phyloP scores from a whole-genome alignment of 2,797 vertebrate genomes.

The Phalanger gymnotis region DNA sequence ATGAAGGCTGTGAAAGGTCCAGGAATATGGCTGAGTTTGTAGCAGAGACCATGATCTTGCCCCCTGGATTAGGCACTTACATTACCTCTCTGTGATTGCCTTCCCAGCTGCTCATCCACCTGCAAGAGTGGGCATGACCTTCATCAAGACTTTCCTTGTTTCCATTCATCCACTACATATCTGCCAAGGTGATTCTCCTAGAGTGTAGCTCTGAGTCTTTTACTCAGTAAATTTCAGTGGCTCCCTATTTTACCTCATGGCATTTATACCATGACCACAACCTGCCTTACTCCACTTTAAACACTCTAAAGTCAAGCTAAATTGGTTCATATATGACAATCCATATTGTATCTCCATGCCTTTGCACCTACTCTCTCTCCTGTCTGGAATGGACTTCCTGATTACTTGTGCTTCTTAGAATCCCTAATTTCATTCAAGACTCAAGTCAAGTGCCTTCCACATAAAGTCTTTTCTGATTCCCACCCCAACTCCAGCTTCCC shows the following conservation, averaged over 20 bases:
- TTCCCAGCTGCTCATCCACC: background rate
- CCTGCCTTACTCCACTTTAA: background rate
- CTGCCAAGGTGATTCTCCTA: background rate
- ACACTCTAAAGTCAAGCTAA: background rate
- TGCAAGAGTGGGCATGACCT: background rate
- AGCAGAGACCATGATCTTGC: background rate
- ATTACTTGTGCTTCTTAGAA: background rate
- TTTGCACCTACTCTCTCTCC: background rate
- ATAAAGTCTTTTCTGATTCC: background rate
- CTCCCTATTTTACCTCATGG: background rate
- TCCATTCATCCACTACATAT: background rate
- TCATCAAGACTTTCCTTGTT: background rate
- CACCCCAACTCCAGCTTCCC: background rate
- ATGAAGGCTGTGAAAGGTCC: background rate
- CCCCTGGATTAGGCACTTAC: background rate
- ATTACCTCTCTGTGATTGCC: background rate
- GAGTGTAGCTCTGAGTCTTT: background rate
- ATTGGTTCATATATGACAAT: background rate
- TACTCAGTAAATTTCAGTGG: background rate
- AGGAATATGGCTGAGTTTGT: background rate
- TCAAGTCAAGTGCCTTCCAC: background rate
- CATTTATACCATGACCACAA: background rate
- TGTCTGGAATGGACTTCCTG: background rate
- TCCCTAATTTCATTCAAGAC: background rate
- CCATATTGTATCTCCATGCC: background rate